Conservation (phyloP, 2,797 vertebrate genomes). For the Enteromius fasciolatus region DNA sequence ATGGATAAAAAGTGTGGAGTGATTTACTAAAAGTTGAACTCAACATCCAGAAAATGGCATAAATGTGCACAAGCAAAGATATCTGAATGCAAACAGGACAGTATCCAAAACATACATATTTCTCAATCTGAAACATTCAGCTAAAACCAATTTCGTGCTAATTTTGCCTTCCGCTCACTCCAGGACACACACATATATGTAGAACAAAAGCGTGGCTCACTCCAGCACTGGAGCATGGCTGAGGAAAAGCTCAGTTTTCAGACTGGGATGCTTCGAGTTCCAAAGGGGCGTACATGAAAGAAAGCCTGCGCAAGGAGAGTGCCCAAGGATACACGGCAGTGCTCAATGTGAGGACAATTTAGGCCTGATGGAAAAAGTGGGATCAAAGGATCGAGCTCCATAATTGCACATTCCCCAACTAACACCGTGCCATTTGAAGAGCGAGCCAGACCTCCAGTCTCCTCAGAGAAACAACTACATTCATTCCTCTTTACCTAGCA, state of each 20-base stretch:
- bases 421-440: slow-evolving; percentile 83
- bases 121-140: slow-evolving; percentile 32
- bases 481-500: slow-evolving; percentile 72
- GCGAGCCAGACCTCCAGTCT: slow-evolving; percentile 81
- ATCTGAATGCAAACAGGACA: slow-evolving; percentile 8
- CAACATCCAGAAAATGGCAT: neutral
- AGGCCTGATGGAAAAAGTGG: slow-evolving; percentile 82
- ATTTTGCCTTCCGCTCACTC: slow-evolving; percentile 33
- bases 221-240: slow-evolving; percentile 74
- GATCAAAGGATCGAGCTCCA: slow-evolving; percentile 83
- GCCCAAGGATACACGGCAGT: slow-evolving; percentile 82
- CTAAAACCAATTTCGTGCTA: slow-evolving; percentile 23
- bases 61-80: slow-evolving; percentile 5
- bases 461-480: slow-evolving; percentile 71
- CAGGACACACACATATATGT: slow-evolving; percentile 22
- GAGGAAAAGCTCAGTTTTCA: slow-evolving; percentile 81
- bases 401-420: slow-evolving; percentile 87
- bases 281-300: slow-evolving; percentile 84
- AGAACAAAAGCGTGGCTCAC: slow-evolving; percentile 54
- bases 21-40: slow-evolving; percentile 5
- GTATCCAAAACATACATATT: slow-evolving; percentile 8
- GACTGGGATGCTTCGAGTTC: slow-evolving; percentile 83
- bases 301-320: slow-evolving; percentile 79
- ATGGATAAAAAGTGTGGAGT: neutral
- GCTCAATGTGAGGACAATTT: slow-evolving; percentile 85